Conservation (phyloP, 2,797 vertebrate genomes). For the Enoplosus armatus region DNA sequence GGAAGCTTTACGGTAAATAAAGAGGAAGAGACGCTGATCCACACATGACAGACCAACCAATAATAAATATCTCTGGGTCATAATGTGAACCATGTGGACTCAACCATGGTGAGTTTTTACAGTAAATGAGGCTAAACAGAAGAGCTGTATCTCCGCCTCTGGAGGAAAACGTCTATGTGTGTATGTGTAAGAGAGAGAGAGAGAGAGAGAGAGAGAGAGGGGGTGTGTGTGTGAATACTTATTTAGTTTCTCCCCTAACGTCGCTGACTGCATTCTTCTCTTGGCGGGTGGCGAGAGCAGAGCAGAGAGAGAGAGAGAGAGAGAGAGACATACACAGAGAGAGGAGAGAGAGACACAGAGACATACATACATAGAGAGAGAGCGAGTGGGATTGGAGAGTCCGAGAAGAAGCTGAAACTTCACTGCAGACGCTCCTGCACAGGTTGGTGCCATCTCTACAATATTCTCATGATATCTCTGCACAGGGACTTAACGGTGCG, state of each 20-base stretch:
- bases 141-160: slow-evolving; percentile 28
- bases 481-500: no score
- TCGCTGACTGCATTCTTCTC: slow-evolving; percentile 72
- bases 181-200: background rate
- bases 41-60: background rate
- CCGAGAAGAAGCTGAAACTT: slow-evolving; percentile 67
- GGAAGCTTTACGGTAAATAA: background rate
- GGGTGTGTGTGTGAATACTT: slow-evolving; percentile 48
- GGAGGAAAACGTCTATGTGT: slow-evolving; percentile 20
- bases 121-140: slow-evolving; percentile 31
- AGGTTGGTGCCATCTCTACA: slow-evolving; percentile 61
- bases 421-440: slow-evolving; percentile 48
- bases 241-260: slow-evolving; percentile 68
- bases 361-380: background rate
- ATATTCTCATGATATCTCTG: background rate
- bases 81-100: slow-evolving; percentile 38
- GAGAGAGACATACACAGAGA: background rate
- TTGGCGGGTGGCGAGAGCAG: slow-evolving; percentile 53
- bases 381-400: slow-evolving; percentile 4
- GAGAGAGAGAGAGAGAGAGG: background rate
- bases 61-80: background rate
- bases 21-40: background rate
- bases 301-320: slow-evolving; percentile 37
- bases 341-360: background rate
- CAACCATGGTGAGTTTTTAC: background rate